Base-by-base conservation (phyloP, 2,797 vertebrate species). In the Eleutherodactylus coqui region DNA sequence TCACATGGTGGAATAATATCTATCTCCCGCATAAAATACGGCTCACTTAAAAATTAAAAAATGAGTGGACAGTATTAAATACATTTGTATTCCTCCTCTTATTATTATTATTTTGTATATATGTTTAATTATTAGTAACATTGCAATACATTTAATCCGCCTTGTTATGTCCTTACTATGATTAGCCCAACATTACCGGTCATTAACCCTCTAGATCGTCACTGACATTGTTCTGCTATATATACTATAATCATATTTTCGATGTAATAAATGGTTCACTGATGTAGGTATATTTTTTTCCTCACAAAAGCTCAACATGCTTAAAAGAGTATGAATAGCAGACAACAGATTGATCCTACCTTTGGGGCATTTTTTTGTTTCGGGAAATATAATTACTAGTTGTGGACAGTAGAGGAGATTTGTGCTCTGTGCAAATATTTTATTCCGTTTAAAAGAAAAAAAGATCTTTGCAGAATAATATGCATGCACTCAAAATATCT, bases 391-490 rank as follows among this genome's bases (percentile, higher is more conserved):
- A 87, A 84, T 84, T 87, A 49, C 72, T 75, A 53, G 41, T 84
- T 87, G 17, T 79, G 77, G 82, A 84, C 82, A 83, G 81, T 67
- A 55, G 29, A 73, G 69, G 34, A 81, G 78, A 47, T 81, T 73
- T 81, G 78, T 72, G 78, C 36, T 43, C 67, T 45, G 21, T 29
- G 70, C 60, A 81, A 64, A 14, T 64, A 58, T 67, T 86, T 86
- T 84, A 75, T 51, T 70, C 53, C 41, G 67, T 81, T 75, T 13
- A 32, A 19, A 7, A n/a, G 19, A 4, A 60, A 75, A 64, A 77
- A 24, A 43, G 17, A 72, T 82, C 47, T 36, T 9, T 53, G 6
- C 24, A 32, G 36, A 53, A 21, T 58, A 16, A 45, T 9, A 73
- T 41, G 34, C 16, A 24, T 1, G 1, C 49, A 38, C 4, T 29